A percentile compares a stretch with the other conserved stretches of the same genome.
These are phyloP conservation scores for Poliocrania exsul DNA, from an alignment of 2,797 vertebrate species.

Conservation along the genomic window DNA sequence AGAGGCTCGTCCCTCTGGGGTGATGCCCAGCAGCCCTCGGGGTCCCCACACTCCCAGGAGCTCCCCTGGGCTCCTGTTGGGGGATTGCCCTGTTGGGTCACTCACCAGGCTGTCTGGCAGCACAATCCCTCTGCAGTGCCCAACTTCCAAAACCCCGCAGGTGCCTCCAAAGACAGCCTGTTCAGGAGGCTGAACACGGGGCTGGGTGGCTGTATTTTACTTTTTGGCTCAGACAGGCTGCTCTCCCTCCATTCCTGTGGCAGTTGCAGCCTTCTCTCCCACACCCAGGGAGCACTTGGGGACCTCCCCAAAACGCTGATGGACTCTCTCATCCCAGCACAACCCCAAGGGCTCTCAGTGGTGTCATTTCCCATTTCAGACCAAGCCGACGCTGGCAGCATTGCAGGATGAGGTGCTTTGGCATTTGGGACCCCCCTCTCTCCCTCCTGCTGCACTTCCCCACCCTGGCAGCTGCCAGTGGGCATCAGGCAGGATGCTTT, in stretches of 20 bases:
- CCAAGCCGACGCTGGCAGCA: rapidly evolving
- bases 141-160: background rate
- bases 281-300: rapidly evolving
- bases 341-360: background rate
- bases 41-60: rapidly evolving
- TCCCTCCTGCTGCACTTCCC: background rate
- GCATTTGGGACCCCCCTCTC: rapidly evolving
- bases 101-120: background rate
- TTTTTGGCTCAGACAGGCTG: too few relatives aligned
- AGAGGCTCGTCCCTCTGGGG: background rate
- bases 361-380: background rate
- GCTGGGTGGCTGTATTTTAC: rapidly evolving
- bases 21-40: rapidly evolving
- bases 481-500: background rate
- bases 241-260: rapidly evolving
- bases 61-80: background rate
- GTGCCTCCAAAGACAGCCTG: background rate
- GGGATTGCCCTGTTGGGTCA: rapidly evolving
- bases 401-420: background rate
- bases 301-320: rapidly evolving
- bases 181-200: background rate
- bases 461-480: background rate
- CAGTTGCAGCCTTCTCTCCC: background rate
- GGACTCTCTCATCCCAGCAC: background rate
- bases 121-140: background rate